phyloP scores from a whole-genome alignment of 2,888 invertebrate species.

The Argyresthia goedartella region DNA sequence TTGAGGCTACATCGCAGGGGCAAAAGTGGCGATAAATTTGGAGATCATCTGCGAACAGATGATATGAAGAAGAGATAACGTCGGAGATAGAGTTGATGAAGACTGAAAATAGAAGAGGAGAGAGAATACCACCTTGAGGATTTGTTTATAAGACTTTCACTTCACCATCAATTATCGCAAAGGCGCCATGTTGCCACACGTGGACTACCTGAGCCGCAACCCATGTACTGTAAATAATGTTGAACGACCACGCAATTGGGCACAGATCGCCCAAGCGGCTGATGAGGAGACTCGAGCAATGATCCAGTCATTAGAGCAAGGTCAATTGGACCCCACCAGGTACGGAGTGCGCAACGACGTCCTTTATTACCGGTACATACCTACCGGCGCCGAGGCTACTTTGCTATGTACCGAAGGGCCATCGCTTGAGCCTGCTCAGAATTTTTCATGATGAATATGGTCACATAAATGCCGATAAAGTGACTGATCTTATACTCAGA shows the following conservation, averaged over 20 bases:
- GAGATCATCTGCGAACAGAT: too few relatives aligned
- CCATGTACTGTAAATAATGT: slow-evolving; percentile 2
- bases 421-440: slow-evolving; percentile 5
- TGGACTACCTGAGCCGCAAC: slow-evolving; percentile 4
- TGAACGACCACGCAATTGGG: slow-evolving; percentile 3
- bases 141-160: slow-evolving; percentile 13
- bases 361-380: slow-evolving; percentile 4
- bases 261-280: slow-evolving; percentile 4
- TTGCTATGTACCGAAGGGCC: slow-evolving; percentile 10
- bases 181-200: slow-evolving; percentile 1
- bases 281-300: slow-evolving; percentile 6
- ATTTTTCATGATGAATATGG: slow-evolving; percentile 11
- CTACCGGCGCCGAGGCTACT: slow-evolving; percentile 5
- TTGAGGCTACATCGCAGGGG: too few relatives aligned
- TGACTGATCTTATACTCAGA: slow-evolving; percentile 5
- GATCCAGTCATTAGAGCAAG: slow-evolving; percentile 5
- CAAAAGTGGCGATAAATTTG: too few relatives aligned
- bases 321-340: slow-evolving; percentile 13
- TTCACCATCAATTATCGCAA: slow-evolving; percentile 9
- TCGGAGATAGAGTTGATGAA: too few relatives aligned
- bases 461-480: slow-evolving; percentile 7
- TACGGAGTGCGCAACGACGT: slow-evolving; percentile 4
- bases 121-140: too few relatives aligned
- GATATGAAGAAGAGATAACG: too few relatives aligned
- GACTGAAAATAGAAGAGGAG: too few relatives aligned